These are phyloP conservation scores for Oxyura jamaicensis DNA, from an alignment of 2,113 vertebrate genomes.

Conservation along the genomic window DNA sequence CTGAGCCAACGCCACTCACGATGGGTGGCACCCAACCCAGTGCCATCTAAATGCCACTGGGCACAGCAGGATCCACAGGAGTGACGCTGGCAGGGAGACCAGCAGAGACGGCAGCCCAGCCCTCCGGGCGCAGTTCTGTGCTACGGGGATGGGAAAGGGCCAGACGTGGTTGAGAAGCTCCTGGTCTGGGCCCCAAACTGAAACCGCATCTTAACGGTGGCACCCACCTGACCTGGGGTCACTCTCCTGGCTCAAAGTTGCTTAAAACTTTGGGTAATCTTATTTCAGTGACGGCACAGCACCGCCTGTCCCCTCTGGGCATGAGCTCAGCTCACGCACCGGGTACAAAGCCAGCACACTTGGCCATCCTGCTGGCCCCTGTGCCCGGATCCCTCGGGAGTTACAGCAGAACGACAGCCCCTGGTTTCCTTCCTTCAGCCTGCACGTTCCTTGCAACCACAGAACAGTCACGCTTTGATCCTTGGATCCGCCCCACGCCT, in stretches of 20 bases:
- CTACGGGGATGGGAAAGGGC: neutral
- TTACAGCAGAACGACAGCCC: neutral
- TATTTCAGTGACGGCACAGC: neutral
- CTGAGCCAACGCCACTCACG: neutral
- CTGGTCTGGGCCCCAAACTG: neutral
- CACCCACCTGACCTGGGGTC: neutral
- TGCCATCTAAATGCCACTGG: neutral
- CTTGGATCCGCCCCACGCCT: neutral
- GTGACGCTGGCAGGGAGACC: rapidly evolving
- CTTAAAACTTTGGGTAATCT: neutral
- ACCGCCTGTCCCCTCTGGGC: neutral
- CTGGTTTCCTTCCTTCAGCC: neutral
- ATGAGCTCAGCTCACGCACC: neutral
- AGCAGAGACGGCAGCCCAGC: neutral
- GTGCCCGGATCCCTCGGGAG: rapidly evolving
- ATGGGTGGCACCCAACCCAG: neutral
- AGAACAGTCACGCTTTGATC: neutral
- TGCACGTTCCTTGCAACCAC: neutral
- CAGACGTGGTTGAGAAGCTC: neutral
- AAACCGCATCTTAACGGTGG: neutral
- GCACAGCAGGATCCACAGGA: neutral
- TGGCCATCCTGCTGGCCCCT: neutral
- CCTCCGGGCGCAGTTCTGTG: neutral
- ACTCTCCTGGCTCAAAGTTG: neutral
- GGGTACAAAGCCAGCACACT: too few relatives aligned